Base-by-base conservation (phyloP, 2,113 vertebrate genomes). In the Cynocephalus volans region DNA sequence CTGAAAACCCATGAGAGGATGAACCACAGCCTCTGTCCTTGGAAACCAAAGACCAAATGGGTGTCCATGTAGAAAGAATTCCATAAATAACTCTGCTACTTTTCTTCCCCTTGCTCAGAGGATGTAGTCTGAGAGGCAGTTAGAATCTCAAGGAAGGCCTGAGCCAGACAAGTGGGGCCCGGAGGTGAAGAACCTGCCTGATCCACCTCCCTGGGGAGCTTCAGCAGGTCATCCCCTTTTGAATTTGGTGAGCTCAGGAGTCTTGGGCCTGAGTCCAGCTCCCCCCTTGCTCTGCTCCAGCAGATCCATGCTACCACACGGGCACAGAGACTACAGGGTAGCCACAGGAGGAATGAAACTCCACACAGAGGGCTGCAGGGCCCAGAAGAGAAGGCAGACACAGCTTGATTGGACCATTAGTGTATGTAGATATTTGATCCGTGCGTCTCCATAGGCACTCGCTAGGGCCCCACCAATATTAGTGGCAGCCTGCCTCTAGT, bases 1-100 rank as follows among this genome's bases (percentile, higher is more conserved):
- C 48, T 50, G 31, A 84, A 5, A 94, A 10, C 4, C 52, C 15
- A 31, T 9, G 52, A 65, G 26, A 97, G 24, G 36, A 96, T 50
- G 77, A 94, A 86, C 26, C 41, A 91, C 11, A 75, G 45, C 5
- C 62, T 96, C 67, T 89, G 18, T 54, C 56, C n/a, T 82, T 89
- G 3, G 52, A 73, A 94, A 79, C 18, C 28, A 95, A 96, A 60
- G 67, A 73, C n/a, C 45, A 85, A 82, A 93, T 28, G 41, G 18
- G 19, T 83, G 19, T 33, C 58, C 58, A 54, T 28, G 24, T n/a
- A 88, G 36, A 56, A 7, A 67, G 70, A 15, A n/a, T 76, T 81
- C 33, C 48, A 26, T 26, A 54, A 10, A 33, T 19, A 41, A 88
- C 21, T 45, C 64, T 79, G 52, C 36, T 54, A 33, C 23, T 67